These are phyloP conservation scores for Stichodactyla helianthus DNA, from an alignment of 64 coral and sea anemone species.

Conservation along the genomic window DNA sequence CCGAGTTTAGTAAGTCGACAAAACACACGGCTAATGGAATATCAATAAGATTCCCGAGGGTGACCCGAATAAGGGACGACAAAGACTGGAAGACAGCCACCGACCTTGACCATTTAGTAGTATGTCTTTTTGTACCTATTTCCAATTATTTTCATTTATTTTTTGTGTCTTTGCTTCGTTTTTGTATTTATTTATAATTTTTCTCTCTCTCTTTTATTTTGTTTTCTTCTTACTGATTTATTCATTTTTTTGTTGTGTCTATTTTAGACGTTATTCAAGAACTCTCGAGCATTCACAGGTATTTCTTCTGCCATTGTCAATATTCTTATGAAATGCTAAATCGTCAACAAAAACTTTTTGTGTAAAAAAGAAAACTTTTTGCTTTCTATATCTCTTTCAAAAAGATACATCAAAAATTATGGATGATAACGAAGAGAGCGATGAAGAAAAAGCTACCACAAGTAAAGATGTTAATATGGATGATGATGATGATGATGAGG, in stretches of 20 bases:
- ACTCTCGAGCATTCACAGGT: conserved; percentile 17
- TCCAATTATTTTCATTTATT: neutral
- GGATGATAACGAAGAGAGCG: conserved; percentile 24
- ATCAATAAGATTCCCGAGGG: conserved; percentile 92
- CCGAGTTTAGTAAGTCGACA: conserved; percentile 92
- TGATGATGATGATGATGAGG: conserved; percentile 26
- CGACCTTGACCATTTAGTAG: conserved; percentile 75
- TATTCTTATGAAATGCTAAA: too few species aligned
- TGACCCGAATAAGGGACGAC: conserved; percentile 84
- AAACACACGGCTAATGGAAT: conserved; percentile 90
- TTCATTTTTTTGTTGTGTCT: neutral
- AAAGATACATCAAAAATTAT: neutral
- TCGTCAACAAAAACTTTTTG: too few species aligned
- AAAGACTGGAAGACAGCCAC: conserved; percentile 96
- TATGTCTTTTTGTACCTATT: neutral
- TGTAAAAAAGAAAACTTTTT: too few species aligned
- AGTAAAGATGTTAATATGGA: conserved; percentile 13
- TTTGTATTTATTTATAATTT: neutral
- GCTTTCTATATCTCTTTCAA: too few species aligned
- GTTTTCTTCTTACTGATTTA: neutral
- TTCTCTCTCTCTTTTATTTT: neutral
- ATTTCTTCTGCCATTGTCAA: too few species aligned
- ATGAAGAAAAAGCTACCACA: neutral
- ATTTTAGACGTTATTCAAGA: neutral
- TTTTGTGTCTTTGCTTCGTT: neutral